A percentile compares a stretch with the other conserved stretches of the same genome.
phyloP scores from a whole-genome alignment of 2,888 invertebrate species.

The Stegana nigrithorax region DNA sequence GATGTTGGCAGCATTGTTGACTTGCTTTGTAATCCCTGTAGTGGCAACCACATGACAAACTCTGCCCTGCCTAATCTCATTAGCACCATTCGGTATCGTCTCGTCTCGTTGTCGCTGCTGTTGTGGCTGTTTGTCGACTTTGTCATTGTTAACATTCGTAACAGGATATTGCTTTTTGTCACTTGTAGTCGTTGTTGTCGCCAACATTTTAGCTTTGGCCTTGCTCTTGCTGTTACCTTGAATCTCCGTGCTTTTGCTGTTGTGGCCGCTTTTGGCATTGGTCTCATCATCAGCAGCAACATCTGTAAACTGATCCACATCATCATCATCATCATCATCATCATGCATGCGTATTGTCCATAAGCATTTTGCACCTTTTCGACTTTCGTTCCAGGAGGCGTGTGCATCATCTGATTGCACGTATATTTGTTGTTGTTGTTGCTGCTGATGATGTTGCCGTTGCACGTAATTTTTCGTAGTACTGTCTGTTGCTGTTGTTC shows the following conservation, averaged over 20 bases:
- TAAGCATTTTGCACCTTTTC: conserved; percentile 42
- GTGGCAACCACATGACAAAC: conserved; percentile 44
- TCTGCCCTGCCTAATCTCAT: no score
- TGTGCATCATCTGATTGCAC: conserved; percentile 43
- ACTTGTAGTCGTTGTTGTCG: conserved; percentile 13
- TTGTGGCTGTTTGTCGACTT: conserved; percentile 22
- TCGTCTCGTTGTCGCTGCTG: conserved; percentile 6
- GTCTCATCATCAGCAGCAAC: no score
- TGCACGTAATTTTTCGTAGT: conserved; percentile 3
- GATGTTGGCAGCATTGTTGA: conserved; percentile 24
- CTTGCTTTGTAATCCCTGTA: conserved; percentile 39
- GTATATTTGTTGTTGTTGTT: conserved; percentile 23
- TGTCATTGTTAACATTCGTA: conserved; percentile 3
- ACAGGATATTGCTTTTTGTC: conserved; percentile 49
- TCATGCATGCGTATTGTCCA: conserved; percentile 48
- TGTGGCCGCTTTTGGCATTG: neutral
- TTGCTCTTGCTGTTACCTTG: neutral
- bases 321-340: neutral
- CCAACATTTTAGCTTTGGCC: conserved; percentile 18
- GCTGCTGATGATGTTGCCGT: conserved; percentile 8
- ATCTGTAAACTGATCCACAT: no score
- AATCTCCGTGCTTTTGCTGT: neutral
- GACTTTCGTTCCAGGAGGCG: conserved; percentile 30
- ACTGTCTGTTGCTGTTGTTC: conserved; percentile 13
- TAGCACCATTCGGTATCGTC: conserved; percentile 3